Evolutionary conservation across 2,888 invertebrate species (phyloP), one percentile per base, ranked within the genome.

Genomic region (Synergus itoensis): DNA sequence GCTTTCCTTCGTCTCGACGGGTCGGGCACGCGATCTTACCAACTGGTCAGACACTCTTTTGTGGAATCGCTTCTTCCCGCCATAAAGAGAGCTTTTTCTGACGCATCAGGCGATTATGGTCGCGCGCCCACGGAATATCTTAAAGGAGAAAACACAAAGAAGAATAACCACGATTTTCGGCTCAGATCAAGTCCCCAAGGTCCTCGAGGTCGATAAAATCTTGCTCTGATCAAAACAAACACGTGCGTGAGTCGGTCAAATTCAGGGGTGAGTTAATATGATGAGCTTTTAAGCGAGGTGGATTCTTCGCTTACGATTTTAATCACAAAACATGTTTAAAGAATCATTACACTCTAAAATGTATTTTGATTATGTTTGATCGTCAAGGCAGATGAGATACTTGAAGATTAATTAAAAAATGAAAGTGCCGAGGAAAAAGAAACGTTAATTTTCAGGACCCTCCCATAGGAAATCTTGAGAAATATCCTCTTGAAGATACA

Each of bases 1-100:
- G 87, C 88, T 86, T 84, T 87, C 84, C 85, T 85, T 86, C 86
- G 82, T 88, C 86, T 86, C 80, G 81, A 83, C 65, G 79, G 80
- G 77, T 80, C 78, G 53, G 77, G 57, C 79, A 53, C 65, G 76
- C 78, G 77, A 79, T 69, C 67, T 75, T 73, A 62, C 63, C 62
- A 79, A 65, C 82, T 76, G 41, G 62, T 48, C 41, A 65, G 77
- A 69, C 79, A 78, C 78, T 83, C 78, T 76, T 81, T 82, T 83
- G 75, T 41, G 36, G 21, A 57, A 76, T 76, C 41, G 18, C 60
- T 41, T 76, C 60, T 76, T 76, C 80, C 80, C 65, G 79, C 77
- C 77, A 79, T 82, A 83, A 82, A 79, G 76, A 82, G 82, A 77
- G 77, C 76, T 77, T 80, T 82, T 82, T 84, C 80, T 79, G 80